Evolutionary conservation across 2,797 vertebrate species (phyloP).

Genomic region (Odontamblyopus rebecca): DNA sequence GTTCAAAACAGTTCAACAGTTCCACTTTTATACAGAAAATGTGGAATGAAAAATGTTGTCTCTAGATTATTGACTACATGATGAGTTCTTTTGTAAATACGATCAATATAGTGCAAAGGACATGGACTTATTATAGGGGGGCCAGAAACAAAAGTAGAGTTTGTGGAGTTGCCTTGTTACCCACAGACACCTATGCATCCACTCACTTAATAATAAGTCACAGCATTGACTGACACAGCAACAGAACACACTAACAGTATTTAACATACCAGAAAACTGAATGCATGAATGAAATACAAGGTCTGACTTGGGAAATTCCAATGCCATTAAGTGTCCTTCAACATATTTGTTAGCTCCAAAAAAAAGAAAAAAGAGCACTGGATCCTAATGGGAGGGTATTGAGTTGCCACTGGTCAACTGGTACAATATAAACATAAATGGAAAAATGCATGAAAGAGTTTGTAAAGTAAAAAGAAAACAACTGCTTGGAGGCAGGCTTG

Average conservation of each 20-base stretch:
- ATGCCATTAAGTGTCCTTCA: not conserved
- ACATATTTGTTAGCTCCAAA: not conserved
- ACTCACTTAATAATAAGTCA: not conserved
- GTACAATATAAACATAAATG: not conserved
- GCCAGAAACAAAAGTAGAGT: not conserved
- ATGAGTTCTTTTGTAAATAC: too few relatives aligned
- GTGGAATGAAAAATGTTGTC: not conserved
- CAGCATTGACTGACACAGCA: constrained; percentile 1
- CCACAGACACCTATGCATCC: not conserved
- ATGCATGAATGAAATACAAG: not conserved
- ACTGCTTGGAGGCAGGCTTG: not conserved
- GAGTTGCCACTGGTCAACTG: not conserved
- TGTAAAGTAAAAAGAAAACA: not conserved
- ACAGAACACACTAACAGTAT: not conserved
- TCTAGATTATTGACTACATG: not conserved
- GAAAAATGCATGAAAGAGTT: not conserved
- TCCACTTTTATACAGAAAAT: not conserved
- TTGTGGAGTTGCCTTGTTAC: not conserved
- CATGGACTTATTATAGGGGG: too few relatives aligned
- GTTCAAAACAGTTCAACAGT: not conserved
- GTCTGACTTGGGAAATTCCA: not conserved
- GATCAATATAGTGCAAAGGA: too few relatives aligned
- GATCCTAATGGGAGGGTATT: not conserved
- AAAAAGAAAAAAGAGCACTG: not conserved
- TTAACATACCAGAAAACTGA: not conserved